Evolutionary conservation across 2,888 invertebrate genomes (phyloP), one percentile per base, ranked within the genome.

Genomic region (Dryobotodes eremita): DNA sequence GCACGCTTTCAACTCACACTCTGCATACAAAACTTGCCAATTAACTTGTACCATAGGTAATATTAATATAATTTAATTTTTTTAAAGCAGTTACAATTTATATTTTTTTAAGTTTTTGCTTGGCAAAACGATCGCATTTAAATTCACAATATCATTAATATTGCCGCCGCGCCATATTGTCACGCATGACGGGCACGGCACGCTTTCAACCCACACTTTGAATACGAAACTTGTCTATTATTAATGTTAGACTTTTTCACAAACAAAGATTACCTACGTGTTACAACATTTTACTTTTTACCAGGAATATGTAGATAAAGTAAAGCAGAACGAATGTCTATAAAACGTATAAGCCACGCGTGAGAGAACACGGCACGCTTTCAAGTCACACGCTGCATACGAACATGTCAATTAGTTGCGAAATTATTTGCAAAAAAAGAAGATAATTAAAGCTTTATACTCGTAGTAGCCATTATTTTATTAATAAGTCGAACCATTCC

Each of bases 1-100:
- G 50, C 79, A 81, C 70, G 84, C 81, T 68, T 79, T 71, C 55
- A 71, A 81, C 36, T 71, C 48, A 77, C 53, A 69, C 55, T 66
- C 46, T 71, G 57, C 48, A 59, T 59, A 69, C 26, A 11, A 65
- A 80, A 65, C 78, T 70, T 80, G 50, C 53, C 50, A 50, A 65
- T 83, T 70, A 77, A 59, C 46, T 20, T 65, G 55, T 69, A 31
- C 26, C 36, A 66, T 1, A n/a, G n/a, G n/a, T n/a, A 50, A 46
- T 36, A 48, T 75, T 48, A 26, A 55, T n/a, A n/a, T 36, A 2
- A 2, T 36, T 36, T 36, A 2, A 2, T 36, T 36, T 36, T 36
- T 36, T 36, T 36, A 36, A 36, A 36, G 31, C 31, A 36, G 31
- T 1, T 36, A 36, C 31, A 36, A 36, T 36, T 36, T 36, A 36